Evolutionary conservation across 2,888 invertebrate genomes (phyloP), one percentile per base, ranked within the genome.

Genomic region (Yponomeuta evonymella): DNA sequence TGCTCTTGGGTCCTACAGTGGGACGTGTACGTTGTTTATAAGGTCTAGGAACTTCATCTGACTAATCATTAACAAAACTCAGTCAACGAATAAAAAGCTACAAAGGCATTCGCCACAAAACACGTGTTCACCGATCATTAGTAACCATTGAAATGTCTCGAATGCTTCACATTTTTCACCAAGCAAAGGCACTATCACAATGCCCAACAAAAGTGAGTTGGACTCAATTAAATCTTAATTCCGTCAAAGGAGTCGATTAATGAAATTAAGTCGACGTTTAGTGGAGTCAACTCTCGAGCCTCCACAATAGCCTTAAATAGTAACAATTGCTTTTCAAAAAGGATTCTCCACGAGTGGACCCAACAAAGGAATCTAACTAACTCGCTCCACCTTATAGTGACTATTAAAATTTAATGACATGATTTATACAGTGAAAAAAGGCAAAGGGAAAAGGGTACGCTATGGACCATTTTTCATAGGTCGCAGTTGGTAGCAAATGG

Each of bases 401-500:
- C 92, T 92, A 91, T 92, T 91, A 92, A 91, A 90, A 88, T 90
- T 90, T 91, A 92, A 91, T 91, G 92, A 92, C 90, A 91, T 92
- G 92, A 92, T 92, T 90, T 92, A 92, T 91, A 85, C 85, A 81
- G 51, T 58, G 80, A 84, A 84, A 86, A 89, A 89, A 88, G 80
- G 85, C 12, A 15, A 58, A 82, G 83, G 87, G 88, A 90, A 91
- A 91, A 91, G 91, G 90, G 90, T 91, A 92, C 86, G 86, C 89
- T 88, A 89, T 88, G 88, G 89, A 88, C 88, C 89, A 92, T 92
- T 91, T 92, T 91, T 92, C 92, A 92, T 90, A 89, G 83, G 87
- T 89, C 92, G 91, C 92, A 91, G 92, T 92, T 92, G 91, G 92
- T 92, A 92, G 92, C 92, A 90, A 92, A 92, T 90, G 90, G 88